Evolutionary conservation across 2,113 vertebrate species (phyloP), one percentile per base, ranked within the genome.

Genomic region (Lethenteron reissneri): DNA sequence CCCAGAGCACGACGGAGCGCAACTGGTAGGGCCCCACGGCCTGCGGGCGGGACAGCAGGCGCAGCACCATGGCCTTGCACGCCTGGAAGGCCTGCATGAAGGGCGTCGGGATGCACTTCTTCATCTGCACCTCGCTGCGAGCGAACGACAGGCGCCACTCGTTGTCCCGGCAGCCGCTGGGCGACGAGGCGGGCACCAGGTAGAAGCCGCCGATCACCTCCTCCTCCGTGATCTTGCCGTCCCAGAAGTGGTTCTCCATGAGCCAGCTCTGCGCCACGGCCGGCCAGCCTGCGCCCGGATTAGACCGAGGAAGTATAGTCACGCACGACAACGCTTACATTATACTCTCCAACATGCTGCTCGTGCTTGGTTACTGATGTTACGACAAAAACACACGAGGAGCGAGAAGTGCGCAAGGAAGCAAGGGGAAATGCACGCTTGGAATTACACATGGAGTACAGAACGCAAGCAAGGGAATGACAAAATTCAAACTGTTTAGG

Each of bases 241-340:
- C 92, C 92, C 92, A 97, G 78, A 97, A 97, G 79, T 97, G 92
- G 81, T 97, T 97, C 78, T 97, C 92, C 92, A 96, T 97, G 78
- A 97, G 84, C 92, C 92, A 97, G 81, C 88, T 91, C 81, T 97
- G 92, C 3, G 92, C 92, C 14, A 97, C 92, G 0, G 92, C 92
- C 0, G 92, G 92, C 92, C 92, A 97, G 15, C 92, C 64, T 68
- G 64, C n/a, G 64, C 64, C n/a, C 41, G 41, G 41, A 41, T 41
- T 41, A 41, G 4, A 41, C 41, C 41, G n/a, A 68, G 25, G 64
- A n/a, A 68, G 25, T 12, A 68, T 1, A 68, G n/a, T n/a, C 11
- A 11, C 6, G 60, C 60, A 64, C 60, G 10, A n/a, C 62, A 68
- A 25, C 25, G 25, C 3, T 41, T 41, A 1, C 5, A 1, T 41